Base-by-base conservation (phyloP, 2,888 invertebrate genomes). In the Tiliacea aurago region DNA sequence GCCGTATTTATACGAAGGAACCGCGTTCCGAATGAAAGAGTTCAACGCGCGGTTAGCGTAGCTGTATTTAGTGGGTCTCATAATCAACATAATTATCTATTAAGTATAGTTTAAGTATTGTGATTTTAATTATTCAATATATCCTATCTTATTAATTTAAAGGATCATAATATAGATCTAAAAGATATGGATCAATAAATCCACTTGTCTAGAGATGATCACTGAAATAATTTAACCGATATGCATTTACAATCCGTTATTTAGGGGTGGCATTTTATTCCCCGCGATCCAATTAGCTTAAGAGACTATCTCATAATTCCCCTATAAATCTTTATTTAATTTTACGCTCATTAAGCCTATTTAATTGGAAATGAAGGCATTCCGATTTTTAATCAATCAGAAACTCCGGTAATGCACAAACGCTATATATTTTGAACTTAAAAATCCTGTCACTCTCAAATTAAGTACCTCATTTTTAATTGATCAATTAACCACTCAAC, bases 41-140 rank as follows among this genome's bases (percentile, higher is more conserved):
- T 91, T 94, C 94, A 94, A 94, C 94, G 94, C 94, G 94, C 88
- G 78, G 67, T 47, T 28, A 7, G 0, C 6, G 28, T 13, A 33
- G 18, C 11, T 65, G 47, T 28, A 56, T 28, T 58, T 47, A 11
- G 43, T 33, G 15, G 20, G 4, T 49, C 9, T 49, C n/a, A n/a
- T n/a, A n/a, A n/a, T n/a, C n/a, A n/a, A n/a, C n/a, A n/a, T n/a
- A n/a, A n/a, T n/a, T n/a, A n/a, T 20, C 6, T 13, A n/a, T 1
- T 4, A 49, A 6, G 18, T n/a, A 1, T 23, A 11, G 6, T 41
- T 13, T 13, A n/a, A n/a, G 28, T 28, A 28, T 28, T 28, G 28
- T 28, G 28, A 28, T 28, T 28, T 28, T 28, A 28, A 2, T 28
- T 28, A 28, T 28, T 28, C 2, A 28, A 28, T 28, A 28, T 28